A percentile compares a stretch with the other conserved stretches of the same genome.
These are phyloP conservation scores for Clupea harengus DNA, from an alignment of 2,113 vertebrate species.

Conservation along the genomic window DNA sequence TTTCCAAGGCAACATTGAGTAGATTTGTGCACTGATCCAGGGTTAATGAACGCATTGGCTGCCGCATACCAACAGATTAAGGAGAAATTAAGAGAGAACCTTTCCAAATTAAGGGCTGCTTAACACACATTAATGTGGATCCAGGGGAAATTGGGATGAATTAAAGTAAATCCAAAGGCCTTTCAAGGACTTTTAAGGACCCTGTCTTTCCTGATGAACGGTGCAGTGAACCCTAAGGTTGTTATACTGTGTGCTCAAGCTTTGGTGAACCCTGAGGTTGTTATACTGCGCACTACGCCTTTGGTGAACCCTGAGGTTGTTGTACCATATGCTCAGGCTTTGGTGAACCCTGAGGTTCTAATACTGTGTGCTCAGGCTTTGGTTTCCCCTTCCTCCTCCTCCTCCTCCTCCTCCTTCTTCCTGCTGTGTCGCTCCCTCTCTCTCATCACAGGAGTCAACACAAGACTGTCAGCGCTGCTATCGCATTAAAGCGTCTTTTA, in stretches of 20 bases:
- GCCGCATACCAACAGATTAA: conserved; percentile 34
- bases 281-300: too few relatives aligned
- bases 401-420: not conserved
- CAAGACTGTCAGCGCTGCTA: not conserved
- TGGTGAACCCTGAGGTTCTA: too few relatives aligned
- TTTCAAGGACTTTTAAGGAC: not conserved
- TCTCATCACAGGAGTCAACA: not conserved
- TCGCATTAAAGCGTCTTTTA: not conserved
- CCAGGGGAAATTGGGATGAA: not conserved
- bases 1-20: not conserved
- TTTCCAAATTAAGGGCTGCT: not conserved
- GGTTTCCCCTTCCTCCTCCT: not conserved
- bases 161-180: not conserved
- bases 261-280: too few relatives aligned
- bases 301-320: not conserved
- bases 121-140: not conserved
- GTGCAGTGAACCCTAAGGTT: not conserved
- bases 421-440: not conserved
- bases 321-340: not conserved
- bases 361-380: not conserved
- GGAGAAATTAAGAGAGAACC: not conserved
- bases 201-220: not conserved
- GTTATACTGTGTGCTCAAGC: not conserved
- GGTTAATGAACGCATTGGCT: not conserved
- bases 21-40: not conserved